Evolutionary conservation across 2,888 invertebrate species (phyloP).

Genomic region (Anagyrus pseudococci): DNA sequence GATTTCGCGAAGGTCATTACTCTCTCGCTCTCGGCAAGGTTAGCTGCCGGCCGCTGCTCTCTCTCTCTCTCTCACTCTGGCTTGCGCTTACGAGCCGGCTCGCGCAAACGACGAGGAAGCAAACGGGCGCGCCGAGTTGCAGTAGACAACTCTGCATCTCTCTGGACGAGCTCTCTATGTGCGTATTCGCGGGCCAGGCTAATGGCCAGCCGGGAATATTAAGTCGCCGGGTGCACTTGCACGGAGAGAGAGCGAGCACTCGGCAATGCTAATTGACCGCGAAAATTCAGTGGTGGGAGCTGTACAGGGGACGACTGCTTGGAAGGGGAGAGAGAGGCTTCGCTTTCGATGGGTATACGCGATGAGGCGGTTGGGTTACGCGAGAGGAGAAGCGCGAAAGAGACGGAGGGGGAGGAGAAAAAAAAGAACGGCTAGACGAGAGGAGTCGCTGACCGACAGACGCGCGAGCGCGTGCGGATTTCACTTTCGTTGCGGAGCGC

Average conservation of each 20-base stretch:
- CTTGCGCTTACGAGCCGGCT: too few species aligned
- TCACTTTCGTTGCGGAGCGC: neutral
- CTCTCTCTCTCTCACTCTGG: constrained; percentile 1
- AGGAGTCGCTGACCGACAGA: neutral
- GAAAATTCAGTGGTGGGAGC: neutral
- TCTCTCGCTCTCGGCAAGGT: constrained; percentile 40
- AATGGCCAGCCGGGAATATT: constrained; percentile 12
- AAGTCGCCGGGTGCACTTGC: neutral
- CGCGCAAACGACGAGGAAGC: neutral
- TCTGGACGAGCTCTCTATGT: too few species aligned
- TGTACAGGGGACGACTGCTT: neutral
- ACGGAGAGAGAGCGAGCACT: neutral
- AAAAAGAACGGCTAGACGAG: neutral
- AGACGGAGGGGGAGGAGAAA: neutral
- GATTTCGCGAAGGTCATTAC: constrained; percentile 41
- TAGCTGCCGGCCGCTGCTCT: constrained; percentile 14
- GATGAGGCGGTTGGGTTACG: neutral
- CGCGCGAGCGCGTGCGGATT: neutral
- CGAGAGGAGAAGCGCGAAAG: too few species aligned
- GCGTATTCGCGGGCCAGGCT: neutral
- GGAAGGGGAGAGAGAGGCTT: neutral
- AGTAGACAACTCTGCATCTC: neutral
- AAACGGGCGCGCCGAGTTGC: constrained; percentile 18
- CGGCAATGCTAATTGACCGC: constrained; percentile 21
- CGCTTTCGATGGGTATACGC: too few species aligned